Evolutionary conservation across 2,113 vertebrate species (phyloP).

Genomic region (Phylloscopus whistleri): DNA sequence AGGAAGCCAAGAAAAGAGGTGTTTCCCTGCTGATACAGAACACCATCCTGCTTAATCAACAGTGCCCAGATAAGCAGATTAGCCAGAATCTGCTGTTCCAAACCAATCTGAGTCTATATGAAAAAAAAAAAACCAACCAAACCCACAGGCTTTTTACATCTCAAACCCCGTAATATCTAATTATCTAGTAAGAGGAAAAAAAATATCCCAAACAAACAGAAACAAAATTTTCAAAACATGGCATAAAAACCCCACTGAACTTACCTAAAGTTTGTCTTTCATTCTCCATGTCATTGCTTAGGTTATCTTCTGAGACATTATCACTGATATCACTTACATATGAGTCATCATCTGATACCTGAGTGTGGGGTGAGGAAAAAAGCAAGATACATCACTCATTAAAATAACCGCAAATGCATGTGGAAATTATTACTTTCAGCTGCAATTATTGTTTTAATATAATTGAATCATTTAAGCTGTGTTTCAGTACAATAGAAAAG

Average conservation of each 20-base stretch:
- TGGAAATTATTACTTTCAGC: background rate
- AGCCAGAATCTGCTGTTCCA: background rate
- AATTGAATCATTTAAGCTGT: background rate
- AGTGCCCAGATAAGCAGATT: background rate
- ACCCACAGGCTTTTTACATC: background rate
- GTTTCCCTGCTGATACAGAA: background rate
- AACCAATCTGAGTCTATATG: background rate
- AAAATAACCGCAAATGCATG: background rate
- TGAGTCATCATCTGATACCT: slow-evolving; percentile 95
- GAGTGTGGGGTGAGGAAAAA: background rate
- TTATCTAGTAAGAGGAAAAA: background rate
- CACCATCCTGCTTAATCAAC: background rate
- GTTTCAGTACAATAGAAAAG: background rate
- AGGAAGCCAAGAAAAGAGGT: background rate
- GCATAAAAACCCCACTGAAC: background rate
- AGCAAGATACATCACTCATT: background rate
- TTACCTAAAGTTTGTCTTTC: slow-evolving; percentile 85
- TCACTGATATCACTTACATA: slow-evolving; percentile 97
- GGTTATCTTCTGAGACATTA: slow-evolving; percentile 92
- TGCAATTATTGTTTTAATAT: background rate
- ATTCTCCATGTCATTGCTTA: slow-evolving; percentile 85
- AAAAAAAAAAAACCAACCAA: background rate
- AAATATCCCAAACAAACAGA: background rate
- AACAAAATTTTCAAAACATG: background rate
- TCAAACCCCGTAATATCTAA: background rate